Conservation (phyloP, 2,113 vertebrate species). For the Tringa solitaria region DNA sequence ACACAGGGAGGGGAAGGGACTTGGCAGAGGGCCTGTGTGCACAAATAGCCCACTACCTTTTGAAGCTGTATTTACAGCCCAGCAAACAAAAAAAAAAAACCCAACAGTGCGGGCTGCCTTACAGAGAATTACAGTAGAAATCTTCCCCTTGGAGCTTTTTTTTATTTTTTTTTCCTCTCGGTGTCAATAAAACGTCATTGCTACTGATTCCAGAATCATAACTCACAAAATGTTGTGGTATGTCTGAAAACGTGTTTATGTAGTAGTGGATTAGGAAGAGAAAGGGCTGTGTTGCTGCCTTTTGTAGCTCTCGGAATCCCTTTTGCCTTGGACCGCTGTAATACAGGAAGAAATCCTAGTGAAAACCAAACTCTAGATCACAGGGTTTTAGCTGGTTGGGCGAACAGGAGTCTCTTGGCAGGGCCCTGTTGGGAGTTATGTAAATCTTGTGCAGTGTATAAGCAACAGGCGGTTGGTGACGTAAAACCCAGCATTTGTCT, state of each 20-base stretch:
- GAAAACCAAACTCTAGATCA: not conserved
- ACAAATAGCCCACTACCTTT: slow-evolving; percentile 68
- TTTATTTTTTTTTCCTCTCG: not conserved
- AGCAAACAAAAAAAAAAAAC: slow-evolving; percentile 44
- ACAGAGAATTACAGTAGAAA: not conserved
- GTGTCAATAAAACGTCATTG: not conserved
- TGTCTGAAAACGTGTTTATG: not conserved
- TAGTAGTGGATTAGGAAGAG: not conserved
- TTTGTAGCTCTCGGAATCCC: not conserved
- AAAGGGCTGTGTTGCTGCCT: not conserved
- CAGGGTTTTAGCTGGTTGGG: not conserved
- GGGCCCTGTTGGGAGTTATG: slow-evolving; percentile 17
- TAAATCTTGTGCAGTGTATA: slow-evolving; percentile 59
- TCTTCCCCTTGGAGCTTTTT: not conserved
- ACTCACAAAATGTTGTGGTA: not conserved
- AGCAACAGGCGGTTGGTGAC: slow-evolving; percentile 28
- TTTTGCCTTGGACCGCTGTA: slow-evolving; percentile 6
- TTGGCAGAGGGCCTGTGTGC: slow-evolving; percentile 56
- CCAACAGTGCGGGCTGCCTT: not conserved
- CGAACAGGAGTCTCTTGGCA: slow-evolving; percentile 42
- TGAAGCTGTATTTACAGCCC: slow-evolving; percentile 46
- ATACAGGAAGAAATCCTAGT: slow-evolving; percentile 15
- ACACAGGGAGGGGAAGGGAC: slow-evolving; percentile 51
- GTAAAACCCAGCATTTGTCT: slow-evolving; percentile 59
- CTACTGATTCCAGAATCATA: not conserved